phyloP scores from a whole-genome alignment of 2,113 vertebrate species.

The Alouatta palliata region DNA sequence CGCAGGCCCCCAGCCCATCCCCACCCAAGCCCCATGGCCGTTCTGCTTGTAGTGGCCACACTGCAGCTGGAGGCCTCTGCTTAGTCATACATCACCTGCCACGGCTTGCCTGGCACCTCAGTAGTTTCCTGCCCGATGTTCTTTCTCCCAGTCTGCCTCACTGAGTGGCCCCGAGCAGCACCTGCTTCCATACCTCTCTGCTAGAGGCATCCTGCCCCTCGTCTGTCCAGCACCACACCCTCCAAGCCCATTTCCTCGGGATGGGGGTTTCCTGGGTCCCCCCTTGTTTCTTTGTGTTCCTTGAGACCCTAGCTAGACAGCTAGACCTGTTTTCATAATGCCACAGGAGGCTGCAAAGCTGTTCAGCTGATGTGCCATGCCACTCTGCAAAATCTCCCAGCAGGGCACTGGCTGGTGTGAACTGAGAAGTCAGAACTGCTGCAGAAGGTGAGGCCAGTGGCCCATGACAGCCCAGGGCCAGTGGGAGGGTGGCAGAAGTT shows the following conservation, averaged over 20 bases:
- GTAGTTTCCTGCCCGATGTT: background rate
- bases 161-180: background rate
- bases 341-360: background rate
- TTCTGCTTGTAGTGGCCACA: background rate
- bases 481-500: accelerated
- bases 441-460: background rate
- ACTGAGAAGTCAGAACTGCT: background rate
- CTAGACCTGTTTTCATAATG: no score
- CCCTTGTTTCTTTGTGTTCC: background rate
- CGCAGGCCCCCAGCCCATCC: background rate
- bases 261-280: background rate
- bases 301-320: background rate
- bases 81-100: background rate
- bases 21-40: accelerated
- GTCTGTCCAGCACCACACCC: background rate
- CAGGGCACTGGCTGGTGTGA: accelerated
- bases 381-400: background rate
- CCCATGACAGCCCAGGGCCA: background rate
- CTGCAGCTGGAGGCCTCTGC: background rate
- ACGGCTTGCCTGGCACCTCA: accelerated
- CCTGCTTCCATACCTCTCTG: background rate
- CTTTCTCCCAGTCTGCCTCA: background rate
- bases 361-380: background rate
- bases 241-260: background rate
- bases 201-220: background rate